Conservation (phyloP, 2,888 invertebrate species). For the Platycnemis pennipes region DNA sequence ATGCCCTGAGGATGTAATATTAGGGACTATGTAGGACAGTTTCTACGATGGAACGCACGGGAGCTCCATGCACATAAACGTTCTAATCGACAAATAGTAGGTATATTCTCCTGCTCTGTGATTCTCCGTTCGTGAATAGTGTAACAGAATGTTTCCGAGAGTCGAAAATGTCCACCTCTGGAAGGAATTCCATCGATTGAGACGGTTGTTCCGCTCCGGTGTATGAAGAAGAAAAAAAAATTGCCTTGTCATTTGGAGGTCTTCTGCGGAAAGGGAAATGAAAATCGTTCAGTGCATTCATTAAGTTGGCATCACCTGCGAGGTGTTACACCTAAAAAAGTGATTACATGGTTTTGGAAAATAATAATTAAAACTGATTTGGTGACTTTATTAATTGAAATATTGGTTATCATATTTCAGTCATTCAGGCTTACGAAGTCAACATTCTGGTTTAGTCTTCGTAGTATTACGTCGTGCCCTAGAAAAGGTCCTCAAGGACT, state of each 20-base stretch:
- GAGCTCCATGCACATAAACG: neutral
- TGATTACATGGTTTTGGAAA: no score
- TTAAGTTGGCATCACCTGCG: no score
- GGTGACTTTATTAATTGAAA: no score
- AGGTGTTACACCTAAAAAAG: no score
- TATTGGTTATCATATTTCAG: no score
- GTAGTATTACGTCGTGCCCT: no score
- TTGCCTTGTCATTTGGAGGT: no score
- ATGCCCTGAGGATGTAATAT: neutral
- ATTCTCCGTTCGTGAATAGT: neutral
- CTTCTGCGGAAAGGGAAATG: neutral
- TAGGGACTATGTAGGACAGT: neutral
- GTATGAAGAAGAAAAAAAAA: neutral
- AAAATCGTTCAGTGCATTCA: neutral
- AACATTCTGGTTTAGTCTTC: no score
- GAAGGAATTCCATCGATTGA: neutral
- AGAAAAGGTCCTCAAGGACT: no score
- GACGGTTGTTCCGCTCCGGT: neutral
- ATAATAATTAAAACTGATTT: no score
- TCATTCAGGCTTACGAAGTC: no score
- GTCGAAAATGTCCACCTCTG: neutral
- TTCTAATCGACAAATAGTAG: neutral
- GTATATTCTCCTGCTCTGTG: neutral
- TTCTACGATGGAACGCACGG: neutral
- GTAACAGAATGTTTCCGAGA: neutral